Conservation (phyloP, 2,113 vertebrate species). For the Puma concolor region DNA sequence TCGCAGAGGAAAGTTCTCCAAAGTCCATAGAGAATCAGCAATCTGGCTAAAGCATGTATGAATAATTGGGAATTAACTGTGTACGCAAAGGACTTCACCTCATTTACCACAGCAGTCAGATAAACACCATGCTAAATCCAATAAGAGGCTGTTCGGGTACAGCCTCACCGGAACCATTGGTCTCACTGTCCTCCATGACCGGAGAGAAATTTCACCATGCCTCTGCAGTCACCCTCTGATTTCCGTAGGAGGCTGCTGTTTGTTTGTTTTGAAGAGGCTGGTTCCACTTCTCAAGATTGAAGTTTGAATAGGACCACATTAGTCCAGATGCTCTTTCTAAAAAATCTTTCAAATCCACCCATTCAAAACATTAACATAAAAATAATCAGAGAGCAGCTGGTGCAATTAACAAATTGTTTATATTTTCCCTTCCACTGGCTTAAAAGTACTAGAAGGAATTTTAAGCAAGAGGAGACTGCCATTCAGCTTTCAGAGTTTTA, state of each 20-base stretch:
- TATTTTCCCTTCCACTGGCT: neutral
- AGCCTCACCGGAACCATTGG: neutral
- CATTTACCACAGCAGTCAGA: constrained; percentile 57
- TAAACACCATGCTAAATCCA: constrained; percentile 46
- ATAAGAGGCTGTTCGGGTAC: neutral
- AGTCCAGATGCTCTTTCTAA: constrained; percentile 32
- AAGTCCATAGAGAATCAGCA: constrained; percentile 60
- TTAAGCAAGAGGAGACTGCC: constrained; percentile 35
- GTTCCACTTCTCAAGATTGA: accelerated
- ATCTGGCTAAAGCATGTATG: constrained; percentile 50
- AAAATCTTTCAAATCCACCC: constrained; percentile 10
- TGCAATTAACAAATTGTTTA: constrained; percentile 52
- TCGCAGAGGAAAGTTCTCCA: neutral
- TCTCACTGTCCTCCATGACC: neutral
- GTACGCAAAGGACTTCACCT: constrained; percentile 45
- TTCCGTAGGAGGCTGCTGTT: neutral
- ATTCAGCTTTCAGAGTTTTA: constrained; percentile 53
- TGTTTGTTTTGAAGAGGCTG: neutral
- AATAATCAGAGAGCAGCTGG: constrained; percentile 45
- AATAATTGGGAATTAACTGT: constrained; percentile 71
- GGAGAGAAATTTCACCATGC: neutral
- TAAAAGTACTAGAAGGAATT: constrained; percentile 56
- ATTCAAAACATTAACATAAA: constrained; percentile 23
- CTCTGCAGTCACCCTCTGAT: neutral
- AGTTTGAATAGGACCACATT: neutral